These are phyloP conservation scores for Tolypeutes matacus DNA, from an alignment of 2,797 vertebrate species.

Conservation along the genomic window DNA sequence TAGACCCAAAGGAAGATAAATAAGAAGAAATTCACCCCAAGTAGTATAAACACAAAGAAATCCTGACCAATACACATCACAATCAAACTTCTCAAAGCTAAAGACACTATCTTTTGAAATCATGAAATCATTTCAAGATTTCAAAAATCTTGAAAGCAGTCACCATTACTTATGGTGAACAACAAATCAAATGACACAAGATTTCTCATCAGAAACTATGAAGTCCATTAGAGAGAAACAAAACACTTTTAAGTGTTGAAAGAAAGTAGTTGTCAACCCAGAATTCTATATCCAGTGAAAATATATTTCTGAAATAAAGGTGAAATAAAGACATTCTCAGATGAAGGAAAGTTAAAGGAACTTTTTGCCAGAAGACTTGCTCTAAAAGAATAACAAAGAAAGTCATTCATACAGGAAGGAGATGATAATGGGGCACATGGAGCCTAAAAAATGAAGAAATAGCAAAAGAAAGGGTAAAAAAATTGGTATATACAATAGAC, in stretches of 20 bases:
- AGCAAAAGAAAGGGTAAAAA: not conserved
- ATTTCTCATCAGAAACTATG: no score
- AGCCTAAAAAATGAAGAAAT: not conserved
- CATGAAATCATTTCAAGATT: not conserved
- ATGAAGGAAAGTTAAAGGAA: not conserved
- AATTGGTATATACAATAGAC: no score
- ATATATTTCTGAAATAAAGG: not conserved
- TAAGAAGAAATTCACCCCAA: not conserved
- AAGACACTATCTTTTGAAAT: not conserved
- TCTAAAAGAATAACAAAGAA: not conserved
- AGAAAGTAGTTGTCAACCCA: not conserved
- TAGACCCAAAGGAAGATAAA: not conserved
- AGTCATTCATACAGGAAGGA: not conserved
- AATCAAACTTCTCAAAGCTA: not conserved
- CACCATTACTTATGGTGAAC: not conserved
- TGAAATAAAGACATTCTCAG: not conserved
- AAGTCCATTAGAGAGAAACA: not conserved
- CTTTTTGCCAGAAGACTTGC: not conserved
- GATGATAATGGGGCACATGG: not conserved
- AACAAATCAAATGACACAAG: not conserved
- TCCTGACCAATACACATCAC: not conserved
- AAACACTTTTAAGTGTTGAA: not conserved
- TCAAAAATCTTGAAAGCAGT: no score
- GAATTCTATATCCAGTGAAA: not conserved
- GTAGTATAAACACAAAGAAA: no score